Percentiles rank a stretch among this genome's conserved stretches.
Evolutionary conservation across 1,140 invertebrate species (phyloP).

Genomic region (Heliconius hermathena): DNA sequence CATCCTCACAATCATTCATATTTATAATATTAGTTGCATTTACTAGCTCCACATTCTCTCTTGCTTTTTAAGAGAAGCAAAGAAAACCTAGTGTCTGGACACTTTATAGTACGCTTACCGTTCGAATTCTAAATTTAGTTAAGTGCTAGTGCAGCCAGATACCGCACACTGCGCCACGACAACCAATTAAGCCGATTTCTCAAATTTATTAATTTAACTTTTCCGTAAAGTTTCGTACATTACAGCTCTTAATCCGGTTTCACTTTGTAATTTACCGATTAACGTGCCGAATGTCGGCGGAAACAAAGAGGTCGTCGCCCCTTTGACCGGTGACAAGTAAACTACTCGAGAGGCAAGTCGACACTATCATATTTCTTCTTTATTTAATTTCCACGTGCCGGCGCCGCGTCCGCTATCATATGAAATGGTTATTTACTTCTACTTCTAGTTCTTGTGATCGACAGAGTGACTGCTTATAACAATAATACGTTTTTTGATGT

Average conservation of each 20-base stretch:
- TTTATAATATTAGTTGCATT: too few relatives aligned
- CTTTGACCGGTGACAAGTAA: conserved; percentile 37
- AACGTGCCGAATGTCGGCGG: conserved; percentile 48
- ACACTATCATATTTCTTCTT: conserved; percentile 71
- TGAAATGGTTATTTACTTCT: not conserved
- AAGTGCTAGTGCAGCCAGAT: too few relatives aligned
- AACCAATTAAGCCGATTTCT: too few relatives aligned
- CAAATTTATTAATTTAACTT: not conserved
- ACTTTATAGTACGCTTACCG: too few relatives aligned
- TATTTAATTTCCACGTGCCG: conserved; percentile 66
- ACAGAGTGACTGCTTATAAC: not conserved
- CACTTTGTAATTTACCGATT: conserved; percentile 49
- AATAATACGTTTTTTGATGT: not conserved
- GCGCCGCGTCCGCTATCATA: conserved; percentile 43
- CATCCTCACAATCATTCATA: too few relatives aligned
- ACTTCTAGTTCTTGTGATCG: not conserved
- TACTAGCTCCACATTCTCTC: too few relatives aligned
- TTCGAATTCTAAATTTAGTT: too few relatives aligned
- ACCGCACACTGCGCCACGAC: too few relatives aligned
- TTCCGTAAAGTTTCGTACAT: not conserved
- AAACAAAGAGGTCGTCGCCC: conserved; percentile 56
- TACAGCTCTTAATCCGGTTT: conserved; percentile 39
- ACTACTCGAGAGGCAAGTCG: conserved; percentile 50
- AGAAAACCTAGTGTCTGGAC: too few relatives aligned
- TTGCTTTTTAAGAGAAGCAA: too few relatives aligned